Evolutionary conservation across 2,113 vertebrate genomes (phyloP).

Genomic region (Hippocampus zosterae): DNA sequence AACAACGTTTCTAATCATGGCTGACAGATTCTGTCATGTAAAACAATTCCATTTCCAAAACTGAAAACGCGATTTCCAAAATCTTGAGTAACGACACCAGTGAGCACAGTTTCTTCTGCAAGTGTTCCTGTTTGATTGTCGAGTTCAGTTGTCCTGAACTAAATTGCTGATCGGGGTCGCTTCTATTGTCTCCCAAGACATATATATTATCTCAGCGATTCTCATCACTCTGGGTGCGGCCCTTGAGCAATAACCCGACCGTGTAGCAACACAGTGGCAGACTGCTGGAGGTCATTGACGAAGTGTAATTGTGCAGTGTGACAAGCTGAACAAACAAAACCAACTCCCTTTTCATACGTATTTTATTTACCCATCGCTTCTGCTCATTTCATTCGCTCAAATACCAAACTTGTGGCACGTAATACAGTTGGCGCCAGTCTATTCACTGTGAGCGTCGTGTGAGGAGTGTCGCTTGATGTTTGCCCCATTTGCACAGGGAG

Average conservation of each 20-base stretch:
- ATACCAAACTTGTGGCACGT: conserved; percentile 5
- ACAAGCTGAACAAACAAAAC: conserved; percentile 11
- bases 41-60: not conserved
- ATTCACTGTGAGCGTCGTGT: conserved; percentile 21
- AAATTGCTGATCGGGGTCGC: conserved; percentile 8
- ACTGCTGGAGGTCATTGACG: conserved; percentile 14
- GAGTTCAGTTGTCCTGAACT: conserved; percentile 5
- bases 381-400: conserved; percentile 10
- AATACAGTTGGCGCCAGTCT: conserved; percentile 8
- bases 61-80: not conserved
- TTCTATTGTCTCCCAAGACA: not conserved
- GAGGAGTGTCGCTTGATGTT: conserved; percentile 48
- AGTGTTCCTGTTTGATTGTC: not conserved
- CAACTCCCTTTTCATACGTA: not conserved
- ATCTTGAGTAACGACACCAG: not conserved
- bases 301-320: conserved; percentile 11
- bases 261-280: conserved; percentile 22
- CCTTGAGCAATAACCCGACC: conserved; percentile 15
- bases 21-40: conserved; percentile 1
- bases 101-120: conserved; percentile 2
- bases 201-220: conserved; percentile 24
- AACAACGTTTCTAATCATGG: conserved; percentile 5
- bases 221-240: conserved; percentile 20
- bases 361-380: conserved; percentile 6
- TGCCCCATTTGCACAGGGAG: conserved; percentile 42